Evolutionary conservation across 2,797 vertebrate genomes (phyloP), one percentile per base, ranked within the genome.

Genomic region (Dendrocincla fuliginosa): DNA sequence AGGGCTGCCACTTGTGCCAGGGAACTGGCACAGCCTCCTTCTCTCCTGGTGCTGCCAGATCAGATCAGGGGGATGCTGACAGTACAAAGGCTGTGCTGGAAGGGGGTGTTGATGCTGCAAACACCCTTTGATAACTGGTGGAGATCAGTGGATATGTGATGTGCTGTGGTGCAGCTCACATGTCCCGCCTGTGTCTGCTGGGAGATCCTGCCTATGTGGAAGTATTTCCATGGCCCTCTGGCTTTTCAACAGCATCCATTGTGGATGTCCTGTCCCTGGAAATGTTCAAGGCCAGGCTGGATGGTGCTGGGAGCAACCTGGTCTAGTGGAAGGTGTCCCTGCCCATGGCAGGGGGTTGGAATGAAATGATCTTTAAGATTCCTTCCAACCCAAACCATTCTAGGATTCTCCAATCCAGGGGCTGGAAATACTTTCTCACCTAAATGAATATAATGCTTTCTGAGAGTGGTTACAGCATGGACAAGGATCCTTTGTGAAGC

Each of bases 381-480:
- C 18, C 28, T 41, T 61, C 28, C 37, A 41, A 61, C 9, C 18
- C 37, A 41, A 61, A 30, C 18, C 27, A 28, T 28, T 61, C 37
- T 30, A 61, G 37, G 27, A 42, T 32, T 32, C 19, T 20, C 3
- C 15, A 5, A 10, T 57, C 5, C 0, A 1, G 8, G 23, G 6
- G 27, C 44, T 84, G 47, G 56, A 42, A 76, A 49, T 47, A 17
- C 52, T 64, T 47, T n/a, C 61, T 47, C 3, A 18, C 39, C 9
- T 46, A 17, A 27, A 33, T 77, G 7, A 59, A 22, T 25, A 11
- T 23, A 41, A 35, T 13, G 9, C 44, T 67, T 67, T 44, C 47
- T 52, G 33, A 18, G 18, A 22, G 28, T 0, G 1, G 49, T 46
- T 39, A 55, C 67, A 64, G 60, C 1, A 0, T 14, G 18, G 13